Evolutionary conservation across 2,888 invertebrate species (phyloP), one percentile per base, ranked within the genome.

Genomic region (Cybosia mesomella): DNA sequence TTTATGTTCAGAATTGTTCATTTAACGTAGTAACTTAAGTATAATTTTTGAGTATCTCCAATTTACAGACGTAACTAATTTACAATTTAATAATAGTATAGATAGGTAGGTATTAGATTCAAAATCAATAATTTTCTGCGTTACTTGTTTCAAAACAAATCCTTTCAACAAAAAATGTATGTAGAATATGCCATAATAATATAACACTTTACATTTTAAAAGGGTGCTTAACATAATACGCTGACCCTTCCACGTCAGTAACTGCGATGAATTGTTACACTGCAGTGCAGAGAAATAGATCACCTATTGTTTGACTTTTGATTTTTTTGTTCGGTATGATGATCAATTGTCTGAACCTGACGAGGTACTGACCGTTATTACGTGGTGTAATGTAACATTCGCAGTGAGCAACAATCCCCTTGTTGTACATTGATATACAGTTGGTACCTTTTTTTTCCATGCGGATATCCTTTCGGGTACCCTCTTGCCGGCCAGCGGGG

Each of bases 221-320:
- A 79, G 76, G 67, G 73, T 73, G 74, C 80, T 80, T 82, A 78
- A 75, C 79, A 79, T 81, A 79, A 76, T 80, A 84, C 75, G 70
- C 69, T 68, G 73, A 77, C 75, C 75, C 77, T 80, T 82, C 64
- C 73, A 71, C 71, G 77, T 85, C 85, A 83, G 82, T 84, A 74
- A 61, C 68, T 76, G 67, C 64, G 71, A 72, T 75, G 72, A 73
- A 74, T 76, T 69, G 66, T 54, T 80, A 72, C 72, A 80, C 70
- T 75, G 63, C 21, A 9, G 68, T 73, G 59, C 83, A 75, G 39
- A 67, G 59, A 53, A 60, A 71, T 15, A 15, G 34, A 32, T 18
- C 21, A 62, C 8, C 13, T 32, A 53, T 49, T 43, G 43, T n/a
- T n/a, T 5, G 13, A 13, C 18, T 61, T 49, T n/a, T 49, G 18